Percentiles rank a stretch among this genome's conserved stretches.
Evolutionary conservation across 2,113 vertebrate genomes (phyloP).

Genomic region (Butorides virescens): DNA sequence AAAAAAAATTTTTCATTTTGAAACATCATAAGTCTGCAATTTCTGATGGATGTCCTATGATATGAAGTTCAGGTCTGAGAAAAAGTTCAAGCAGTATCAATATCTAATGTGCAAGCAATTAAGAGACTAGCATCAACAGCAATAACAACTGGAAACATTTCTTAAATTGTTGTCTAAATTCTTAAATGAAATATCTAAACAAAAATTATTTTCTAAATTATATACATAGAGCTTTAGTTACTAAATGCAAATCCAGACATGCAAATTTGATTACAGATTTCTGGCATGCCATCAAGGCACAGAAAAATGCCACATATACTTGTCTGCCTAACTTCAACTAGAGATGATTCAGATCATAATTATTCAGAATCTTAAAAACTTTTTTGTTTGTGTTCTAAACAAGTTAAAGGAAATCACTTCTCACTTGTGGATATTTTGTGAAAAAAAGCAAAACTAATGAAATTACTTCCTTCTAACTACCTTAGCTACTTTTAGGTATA

Average conservation of each 20-base stretch:
- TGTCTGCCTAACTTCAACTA: not conserved
- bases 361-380: not conserved
- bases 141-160: not conserved
- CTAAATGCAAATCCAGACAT: conserved; percentile 21
- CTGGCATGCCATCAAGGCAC: not conserved
- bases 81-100: not conserved
- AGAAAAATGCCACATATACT: not conserved
- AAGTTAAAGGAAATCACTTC: not conserved
- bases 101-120: not conserved
- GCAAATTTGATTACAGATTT: conserved; percentile 22
- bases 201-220: conserved; percentile 10
- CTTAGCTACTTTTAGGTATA: not conserved
- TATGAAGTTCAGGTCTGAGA: not conserved
- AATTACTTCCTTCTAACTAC: not conserved
- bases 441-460: not conserved
- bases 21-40: not conserved
- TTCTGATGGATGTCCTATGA: not conserved
- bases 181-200: not conserved
- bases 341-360: not conserved
- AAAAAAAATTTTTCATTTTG: not conserved
- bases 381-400: not conserved
- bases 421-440: not conserved
- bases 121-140: not conserved
- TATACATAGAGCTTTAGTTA: not conserved
- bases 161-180: not conserved